Percentiles rank a stretch among this genome's conserved stretches.
These are phyloP conservation scores for Uria aalge DNA, from an alignment of 2,113 vertebrate species.

Conservation along the genomic window DNA sequence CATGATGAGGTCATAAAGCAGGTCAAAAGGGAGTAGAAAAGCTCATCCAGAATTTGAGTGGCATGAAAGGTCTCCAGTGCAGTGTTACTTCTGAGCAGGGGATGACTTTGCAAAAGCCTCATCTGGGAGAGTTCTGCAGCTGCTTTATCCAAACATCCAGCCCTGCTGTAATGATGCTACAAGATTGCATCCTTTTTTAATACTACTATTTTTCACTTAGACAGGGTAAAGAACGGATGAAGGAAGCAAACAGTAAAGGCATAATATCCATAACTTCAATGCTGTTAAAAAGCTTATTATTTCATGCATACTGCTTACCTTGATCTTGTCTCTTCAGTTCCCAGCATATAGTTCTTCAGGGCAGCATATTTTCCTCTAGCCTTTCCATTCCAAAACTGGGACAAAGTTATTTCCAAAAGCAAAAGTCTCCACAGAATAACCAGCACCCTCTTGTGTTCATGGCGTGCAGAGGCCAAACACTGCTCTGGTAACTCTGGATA, in stretches of 20 bases:
- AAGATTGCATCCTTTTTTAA: neutral
- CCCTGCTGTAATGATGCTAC: neutral
- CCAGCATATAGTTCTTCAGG: fast-evolving
- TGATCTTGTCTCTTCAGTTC: neutral
- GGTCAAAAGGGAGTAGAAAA: neutral
- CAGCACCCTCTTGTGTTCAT: neutral
- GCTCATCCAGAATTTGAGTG: neutral
- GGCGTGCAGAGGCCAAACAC: fast-evolving
- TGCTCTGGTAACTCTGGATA: fast-evolving
- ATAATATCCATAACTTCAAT: neutral
- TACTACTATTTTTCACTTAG: neutral
- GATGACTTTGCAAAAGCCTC: neutral
- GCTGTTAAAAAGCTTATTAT: neutral
- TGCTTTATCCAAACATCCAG: neutral
- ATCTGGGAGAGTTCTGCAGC: neutral
- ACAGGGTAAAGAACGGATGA: neutral
- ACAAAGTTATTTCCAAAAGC: neutral
- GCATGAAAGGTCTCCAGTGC: neutral
- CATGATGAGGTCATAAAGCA: neutral
- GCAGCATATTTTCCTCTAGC: neutral
- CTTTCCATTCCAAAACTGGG: neutral
- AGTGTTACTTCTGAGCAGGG: neutral
- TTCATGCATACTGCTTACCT: neutral
- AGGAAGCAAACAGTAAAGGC: neutral
- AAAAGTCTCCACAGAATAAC: neutral